These are phyloP conservation scores for Gallinago solitaria DNA, from an alignment of 2,797 vertebrate species.

Conservation along the genomic window DNA sequence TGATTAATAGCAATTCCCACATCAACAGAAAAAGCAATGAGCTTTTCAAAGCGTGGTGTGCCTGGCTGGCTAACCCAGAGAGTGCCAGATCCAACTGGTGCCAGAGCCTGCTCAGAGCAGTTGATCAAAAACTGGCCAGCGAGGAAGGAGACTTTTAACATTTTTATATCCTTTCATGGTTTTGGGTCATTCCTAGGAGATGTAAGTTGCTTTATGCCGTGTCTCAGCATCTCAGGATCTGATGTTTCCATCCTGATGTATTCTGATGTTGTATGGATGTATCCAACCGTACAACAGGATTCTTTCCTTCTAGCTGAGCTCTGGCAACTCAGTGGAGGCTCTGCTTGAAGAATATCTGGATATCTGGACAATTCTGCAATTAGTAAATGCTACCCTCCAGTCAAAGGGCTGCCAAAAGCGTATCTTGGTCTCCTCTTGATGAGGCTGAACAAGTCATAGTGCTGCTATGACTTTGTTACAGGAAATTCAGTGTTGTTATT, in stretches of 20 bases:
- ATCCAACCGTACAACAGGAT: not conserved
- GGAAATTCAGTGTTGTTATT: not conserved
- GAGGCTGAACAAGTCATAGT: not conserved
- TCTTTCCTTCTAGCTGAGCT: not conserved
- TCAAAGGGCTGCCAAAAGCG: not conserved
- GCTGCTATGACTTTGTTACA: not conserved
- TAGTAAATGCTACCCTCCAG: not conserved
- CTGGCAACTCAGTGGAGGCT: not conserved
- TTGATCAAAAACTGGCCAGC: not conserved
- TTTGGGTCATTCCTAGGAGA: not conserved
- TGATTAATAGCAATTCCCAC: not conserved
- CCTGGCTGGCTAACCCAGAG: not conserved
- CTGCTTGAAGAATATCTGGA: not conserved
- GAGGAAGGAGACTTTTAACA: not conserved
- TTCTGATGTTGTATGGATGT: not conserved
- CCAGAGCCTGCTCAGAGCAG: not conserved
- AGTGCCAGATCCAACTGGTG: not conserved
- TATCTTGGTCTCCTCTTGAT: not conserved
- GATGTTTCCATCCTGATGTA: not conserved
- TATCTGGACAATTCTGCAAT: not conserved
- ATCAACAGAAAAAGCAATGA: not conserved
- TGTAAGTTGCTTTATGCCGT: not conserved
- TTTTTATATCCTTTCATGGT: not conserved
- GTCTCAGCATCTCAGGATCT: not conserved
- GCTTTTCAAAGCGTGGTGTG: not conserved